Evolutionary conservation across 2,113 vertebrate genomes (phyloP), one percentile per base, ranked within the genome.

Genomic region (Pterocles gutturalis): DNA sequence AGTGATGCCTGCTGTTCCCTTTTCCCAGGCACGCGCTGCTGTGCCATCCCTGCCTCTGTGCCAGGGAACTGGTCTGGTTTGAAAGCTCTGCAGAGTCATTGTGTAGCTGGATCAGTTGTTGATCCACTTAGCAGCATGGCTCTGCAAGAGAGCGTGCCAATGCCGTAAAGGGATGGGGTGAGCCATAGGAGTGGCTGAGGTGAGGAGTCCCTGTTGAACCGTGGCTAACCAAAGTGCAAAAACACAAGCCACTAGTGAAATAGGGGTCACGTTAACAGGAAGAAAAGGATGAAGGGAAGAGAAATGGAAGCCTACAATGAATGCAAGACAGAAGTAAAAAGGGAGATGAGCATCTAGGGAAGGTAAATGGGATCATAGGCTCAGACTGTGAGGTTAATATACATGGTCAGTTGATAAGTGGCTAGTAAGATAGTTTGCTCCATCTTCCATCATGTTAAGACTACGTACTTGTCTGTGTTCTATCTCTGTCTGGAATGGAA

Each of bases 221-320:
- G 1, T 38, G 24, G 8, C 28, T 57, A 28, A 21, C 15, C 1
- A 2, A 3, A 43, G 13, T 14, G 22, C 62, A 38, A 31, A 77
- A 26, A 1, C 54, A 34, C 31, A 18, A 48, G 72, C 43, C 45
- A 13, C 28, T 36, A 46, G 24, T 82, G 85, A 34, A 55, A 26
- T 4, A 5, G 10, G 33, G 33, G 33, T 21, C 7, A 1, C 0
- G 1, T 17, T 66, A 28, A 24, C 20, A 53, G 45, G 10, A 24
- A n/a, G 33, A 71, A 66, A 25, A 77, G n/a, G 17, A 83, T n/a
- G n/a, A 61, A 66, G 21, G 28, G 18, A 55, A 17, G 57, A 89
- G 43, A 54, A 87, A 24, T 16, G 15, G 60, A 67, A 83, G 60
- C 60, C 33, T 84, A 1, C 5, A 2, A 5, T 13, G 29, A 55